Conservation (phyloP, 2,113 vertebrate species). For the Equus przewalskii region DNA sequence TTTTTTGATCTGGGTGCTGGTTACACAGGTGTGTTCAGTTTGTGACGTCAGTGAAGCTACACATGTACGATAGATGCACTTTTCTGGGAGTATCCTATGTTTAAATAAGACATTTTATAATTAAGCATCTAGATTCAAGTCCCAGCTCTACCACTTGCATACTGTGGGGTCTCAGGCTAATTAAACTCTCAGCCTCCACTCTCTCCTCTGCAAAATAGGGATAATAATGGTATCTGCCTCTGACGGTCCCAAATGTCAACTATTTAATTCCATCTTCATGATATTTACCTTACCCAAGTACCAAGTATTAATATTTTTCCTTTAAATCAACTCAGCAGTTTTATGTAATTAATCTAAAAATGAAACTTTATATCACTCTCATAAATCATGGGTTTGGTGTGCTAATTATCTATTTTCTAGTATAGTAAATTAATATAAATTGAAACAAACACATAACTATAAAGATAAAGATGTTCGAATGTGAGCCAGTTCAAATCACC, state of each 20-base stretch:
- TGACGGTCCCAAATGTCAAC: background rate
- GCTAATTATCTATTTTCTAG: background rate
- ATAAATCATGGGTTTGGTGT: background rate
- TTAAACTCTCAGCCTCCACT: background rate
- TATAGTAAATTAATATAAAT: background rate
- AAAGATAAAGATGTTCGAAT: background rate
- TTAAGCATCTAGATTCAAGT: background rate
- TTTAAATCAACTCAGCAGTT: background rate
- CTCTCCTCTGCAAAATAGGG: background rate
- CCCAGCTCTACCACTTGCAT: background rate
- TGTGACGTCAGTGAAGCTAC: background rate
- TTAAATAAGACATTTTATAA: background rate
- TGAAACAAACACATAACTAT: background rate
- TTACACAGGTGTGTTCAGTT: background rate
- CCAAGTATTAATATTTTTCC: background rate
- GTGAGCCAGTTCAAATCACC: background rate
- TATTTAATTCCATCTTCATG: background rate
- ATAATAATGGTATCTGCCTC: background rate
- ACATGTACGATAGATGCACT: rapidly evolving
- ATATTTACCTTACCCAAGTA: background rate
- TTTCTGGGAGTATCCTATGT: background rate
- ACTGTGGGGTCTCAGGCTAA: background rate
- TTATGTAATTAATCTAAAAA: conserved; percentile 2
- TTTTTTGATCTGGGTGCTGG: background rate
- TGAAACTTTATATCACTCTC: background rate